Percentiles rank a stretch among this genome's conserved stretches.
Evolutionary conservation across 2,888 invertebrate genomes (phyloP).

Genomic region (Temnothorax unifasciatus): DNA sequence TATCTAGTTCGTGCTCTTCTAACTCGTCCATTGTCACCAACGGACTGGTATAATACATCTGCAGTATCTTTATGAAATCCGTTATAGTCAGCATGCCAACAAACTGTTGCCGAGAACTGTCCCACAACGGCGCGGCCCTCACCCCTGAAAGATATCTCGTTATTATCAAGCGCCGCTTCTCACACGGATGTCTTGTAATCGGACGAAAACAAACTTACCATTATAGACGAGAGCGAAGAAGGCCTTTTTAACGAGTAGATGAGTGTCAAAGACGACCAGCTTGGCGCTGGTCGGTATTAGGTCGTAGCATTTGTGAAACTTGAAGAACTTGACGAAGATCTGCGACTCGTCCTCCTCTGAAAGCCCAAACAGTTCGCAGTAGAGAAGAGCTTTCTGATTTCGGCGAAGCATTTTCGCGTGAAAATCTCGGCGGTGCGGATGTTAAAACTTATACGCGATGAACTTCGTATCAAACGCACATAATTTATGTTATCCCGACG

Average conservation of each 20-base stretch:
- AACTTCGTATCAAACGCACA: neutral
- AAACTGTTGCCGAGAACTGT: constrained; percentile 95
- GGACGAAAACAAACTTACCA: constrained; percentile 88
- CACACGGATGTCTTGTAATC: neutral
- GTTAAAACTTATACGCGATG: neutral
- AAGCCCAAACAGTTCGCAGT: constrained; percentile 85
- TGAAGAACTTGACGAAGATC: constrained; percentile 99
- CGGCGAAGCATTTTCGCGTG: constrained; percentile 78
- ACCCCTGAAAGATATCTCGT: constrained; percentile 90
- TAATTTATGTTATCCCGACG: neutral
- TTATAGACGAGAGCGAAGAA: constrained; percentile 99
- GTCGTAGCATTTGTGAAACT: constrained; percentile 99
- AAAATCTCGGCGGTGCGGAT: constrained; percentile 33
- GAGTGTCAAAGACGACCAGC: constrained; percentile 99
- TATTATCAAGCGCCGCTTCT: neutral
- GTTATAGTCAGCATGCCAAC: constrained; percentile 99
- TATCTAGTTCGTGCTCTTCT: constrained; percentile 98
- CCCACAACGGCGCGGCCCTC: constrained; percentile 99
- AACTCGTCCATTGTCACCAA: constrained; percentile 97
- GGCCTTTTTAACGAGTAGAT: constrained; percentile 98
- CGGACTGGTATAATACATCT: constrained; percentile 98
- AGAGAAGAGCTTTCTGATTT: constrained; percentile 80
- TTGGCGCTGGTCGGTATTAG: constrained; percentile 99
- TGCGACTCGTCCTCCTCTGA: constrained; percentile 98
- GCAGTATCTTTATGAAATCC: constrained; percentile 99